Evolutionary conservation across 2,797 vertebrate species (phyloP), one percentile per base, ranked within the genome.

Genomic region (Sternotherus odoratus): DNA sequence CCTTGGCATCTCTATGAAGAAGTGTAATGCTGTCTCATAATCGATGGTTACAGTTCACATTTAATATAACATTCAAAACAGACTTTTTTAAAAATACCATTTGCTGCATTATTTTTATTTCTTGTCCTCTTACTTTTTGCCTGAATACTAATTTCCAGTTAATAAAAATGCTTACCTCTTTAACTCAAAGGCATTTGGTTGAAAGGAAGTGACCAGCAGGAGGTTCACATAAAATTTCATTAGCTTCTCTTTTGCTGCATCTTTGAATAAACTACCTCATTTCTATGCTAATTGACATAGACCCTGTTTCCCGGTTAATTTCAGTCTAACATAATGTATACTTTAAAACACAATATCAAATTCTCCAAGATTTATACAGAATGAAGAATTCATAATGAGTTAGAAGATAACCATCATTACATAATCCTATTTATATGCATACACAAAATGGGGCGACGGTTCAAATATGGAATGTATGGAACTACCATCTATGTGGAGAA

Each of bases 171-270:
- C 3, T 26, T 75, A 16, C 6, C 8, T 77, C 24, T 63, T 86
- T 88, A 63, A 43, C 8, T 91, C 8, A 77, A 74, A 83, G 23
- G 57, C n/a, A 63, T 53, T 90, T 82, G 56, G 48, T 82, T 23
- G 83, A 79, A 82, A 8, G 5, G 11, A 87, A 30, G 5, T 24
- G 86, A 17, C 7, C 1, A 92, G 23, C 43, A 49, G 46, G 50
- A 16, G 63, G 6, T 83, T 93, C 49, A 86, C 43, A 79, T 3
- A 88, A 91, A 83, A 87, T 79, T 72, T 12, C 72, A 49, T 86
- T 63, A 74, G 75, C 56, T 7, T 86, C 3, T 54, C 19, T 80
- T 92, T 93, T 77, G 3, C 1, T 8, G 28, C n/a, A 72, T 19
- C 1, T 9, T 86, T 80, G 39, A 51, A 74, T 3, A 84, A 72